phyloP scores from a whole-genome alignment of 64 coral and sea anemone species.

The Montipora foliosa region DNA sequence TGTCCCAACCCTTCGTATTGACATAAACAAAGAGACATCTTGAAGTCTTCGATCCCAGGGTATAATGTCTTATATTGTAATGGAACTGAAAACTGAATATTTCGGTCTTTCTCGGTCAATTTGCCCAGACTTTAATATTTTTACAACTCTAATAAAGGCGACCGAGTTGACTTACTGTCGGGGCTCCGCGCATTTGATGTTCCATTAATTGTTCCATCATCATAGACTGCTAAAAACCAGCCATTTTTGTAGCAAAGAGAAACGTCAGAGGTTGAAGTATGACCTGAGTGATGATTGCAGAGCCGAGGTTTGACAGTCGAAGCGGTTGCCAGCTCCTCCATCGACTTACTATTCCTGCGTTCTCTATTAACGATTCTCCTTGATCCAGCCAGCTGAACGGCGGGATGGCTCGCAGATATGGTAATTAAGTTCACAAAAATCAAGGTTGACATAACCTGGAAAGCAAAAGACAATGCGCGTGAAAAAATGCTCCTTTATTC shows the following conservation, averaged over 20 bases:
- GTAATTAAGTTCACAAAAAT: not conserved
- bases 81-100: constrained; percentile 28
- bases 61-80: constrained; percentile 10
- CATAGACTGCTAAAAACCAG: constrained; percentile 32
- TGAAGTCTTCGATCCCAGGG: not conserved
- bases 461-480: not conserved
- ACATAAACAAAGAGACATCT: constrained; percentile 15
- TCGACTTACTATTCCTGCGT: not conserved
- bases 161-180: constrained; percentile 31
- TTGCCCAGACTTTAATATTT: not conserved
- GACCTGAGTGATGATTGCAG: not conserved
- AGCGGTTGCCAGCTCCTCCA: not conserved
- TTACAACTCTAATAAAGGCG: not conserved
- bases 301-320: not conserved
- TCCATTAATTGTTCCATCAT: constrained; percentile 27
- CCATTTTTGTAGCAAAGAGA: constrained; percentile 26
- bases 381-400: not conserved
- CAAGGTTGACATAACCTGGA: not conserved
- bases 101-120: not conserved
- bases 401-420: not conserved
- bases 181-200: constrained; percentile 21
- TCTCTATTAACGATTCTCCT: not conserved
- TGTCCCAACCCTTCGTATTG: constrained; percentile 21
- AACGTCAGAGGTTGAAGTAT: constrained; percentile 8
- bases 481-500: constrained; percentile 4